Conservation (phyloP, 2,797 vertebrate genomes). For the Argentina silus region DNA sequence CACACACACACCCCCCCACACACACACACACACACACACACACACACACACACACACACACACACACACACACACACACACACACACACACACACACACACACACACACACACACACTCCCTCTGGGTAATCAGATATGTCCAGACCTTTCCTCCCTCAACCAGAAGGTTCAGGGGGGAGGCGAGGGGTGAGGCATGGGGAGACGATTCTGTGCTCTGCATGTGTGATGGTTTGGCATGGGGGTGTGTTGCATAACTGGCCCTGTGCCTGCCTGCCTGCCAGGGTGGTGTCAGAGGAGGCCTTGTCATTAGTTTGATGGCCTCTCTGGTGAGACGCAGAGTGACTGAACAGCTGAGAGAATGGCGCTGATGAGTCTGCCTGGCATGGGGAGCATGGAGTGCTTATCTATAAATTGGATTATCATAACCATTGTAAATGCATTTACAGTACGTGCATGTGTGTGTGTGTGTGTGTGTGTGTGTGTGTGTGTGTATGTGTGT, state of each 20-base stretch:
- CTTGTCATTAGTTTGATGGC: conserved; percentile 14
- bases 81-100: too few relatives aligned
- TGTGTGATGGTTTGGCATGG: conserved; percentile 8
- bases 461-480: conserved; percentile 5
- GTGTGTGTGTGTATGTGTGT: neutral
- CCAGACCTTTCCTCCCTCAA: neutral
- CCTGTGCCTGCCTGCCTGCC: conserved; percentile 3
- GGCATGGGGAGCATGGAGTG: neutral
- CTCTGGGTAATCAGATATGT: neutral
- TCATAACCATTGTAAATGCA: conserved; percentile 5
- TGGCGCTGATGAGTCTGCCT: conserved; percentile 2
- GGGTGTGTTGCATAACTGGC: neutral
- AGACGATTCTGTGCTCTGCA: neutral
- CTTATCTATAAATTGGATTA: conserved; percentile 4
- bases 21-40: too few relatives aligned
- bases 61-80: too few relatives aligned
- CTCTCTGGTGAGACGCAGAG: neutral
- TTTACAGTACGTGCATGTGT: neutral
- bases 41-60: too few relatives aligned
- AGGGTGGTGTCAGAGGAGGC: neutral
- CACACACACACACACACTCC: neutral
- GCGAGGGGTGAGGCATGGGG: neutral
- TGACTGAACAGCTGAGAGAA: conserved; percentile 5
- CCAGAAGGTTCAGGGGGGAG: neutral
- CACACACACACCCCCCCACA: too few relatives aligned